Percentiles rank a stretch among this genome's conserved stretches.
These are phyloP conservation scores for Tethea ocularis DNA, from an alignment of 2,888 invertebrate species.

Conservation along the genomic window DNA sequence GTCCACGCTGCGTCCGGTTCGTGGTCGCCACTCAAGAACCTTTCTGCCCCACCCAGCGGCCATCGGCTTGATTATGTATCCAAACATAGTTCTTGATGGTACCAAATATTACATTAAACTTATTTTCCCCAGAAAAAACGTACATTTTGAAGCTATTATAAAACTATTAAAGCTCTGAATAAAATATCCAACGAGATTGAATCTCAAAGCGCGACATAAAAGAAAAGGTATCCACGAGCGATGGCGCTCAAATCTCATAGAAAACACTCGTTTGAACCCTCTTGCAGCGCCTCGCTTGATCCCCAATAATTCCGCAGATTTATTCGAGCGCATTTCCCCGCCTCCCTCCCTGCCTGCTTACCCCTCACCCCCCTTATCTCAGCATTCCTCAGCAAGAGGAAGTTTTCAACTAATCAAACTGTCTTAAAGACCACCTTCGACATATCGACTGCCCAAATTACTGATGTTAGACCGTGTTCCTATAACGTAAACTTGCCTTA, in stretches of 20 bases:
- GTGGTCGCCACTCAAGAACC: too few relatives aligned
- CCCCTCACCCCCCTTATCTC: conserved; percentile 18
- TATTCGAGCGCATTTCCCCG: conserved; percentile 23
- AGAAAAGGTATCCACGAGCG: conserved; percentile 20
- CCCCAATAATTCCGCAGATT: conserved; percentile 39
- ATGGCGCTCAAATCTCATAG: conserved; percentile 19
- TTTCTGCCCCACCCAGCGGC: too few relatives aligned
- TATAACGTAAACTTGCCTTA: conserved; percentile 27
- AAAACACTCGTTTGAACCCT: conserved; percentile 9
- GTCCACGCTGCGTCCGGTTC: too few relatives aligned
- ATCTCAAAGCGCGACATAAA: conserved; percentile 24
- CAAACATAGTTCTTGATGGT: background rate
- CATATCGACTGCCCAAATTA: conserved; percentile 66
- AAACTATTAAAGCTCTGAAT: conserved; percentile 24
- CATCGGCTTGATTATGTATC: too few relatives aligned
- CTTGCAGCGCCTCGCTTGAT: conserved; percentile 18
- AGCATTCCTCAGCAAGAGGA: conserved; percentile 37
- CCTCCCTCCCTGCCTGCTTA: conserved; percentile 13
- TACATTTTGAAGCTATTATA: conserved; percentile 15
- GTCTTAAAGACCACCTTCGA: conserved; percentile 67
- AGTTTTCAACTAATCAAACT: conserved; percentile 74
- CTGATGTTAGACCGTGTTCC: conserved; percentile 38
- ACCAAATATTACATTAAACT: background rate
- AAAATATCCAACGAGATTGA: conserved; percentile 25
- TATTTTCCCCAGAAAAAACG: background rate